These are phyloP conservation scores for Eidolon helvum DNA, from an alignment of 2,113 vertebrate genomes.

Conservation along the genomic window DNA sequence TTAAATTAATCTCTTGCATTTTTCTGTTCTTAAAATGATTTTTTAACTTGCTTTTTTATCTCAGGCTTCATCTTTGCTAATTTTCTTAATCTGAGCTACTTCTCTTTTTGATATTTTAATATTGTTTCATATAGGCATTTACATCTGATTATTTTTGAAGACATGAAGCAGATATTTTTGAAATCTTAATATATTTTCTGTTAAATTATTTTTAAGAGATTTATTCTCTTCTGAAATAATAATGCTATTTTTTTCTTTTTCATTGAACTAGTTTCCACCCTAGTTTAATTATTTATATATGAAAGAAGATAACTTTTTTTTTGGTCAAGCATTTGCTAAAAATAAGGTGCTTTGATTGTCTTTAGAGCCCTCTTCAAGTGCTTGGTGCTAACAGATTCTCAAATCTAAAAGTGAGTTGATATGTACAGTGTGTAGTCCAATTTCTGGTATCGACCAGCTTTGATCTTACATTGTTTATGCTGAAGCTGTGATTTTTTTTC, in stretches of 20 bases:
- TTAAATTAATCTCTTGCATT: conserved; percentile 30
- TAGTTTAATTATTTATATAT: not conserved
- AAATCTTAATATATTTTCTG: not conserved
- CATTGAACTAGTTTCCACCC: not conserved
- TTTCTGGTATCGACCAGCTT: not conserved
- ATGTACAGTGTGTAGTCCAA: too few species aligned
- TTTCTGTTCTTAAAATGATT: conserved; percentile 15
- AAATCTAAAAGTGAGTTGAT: not conserved
- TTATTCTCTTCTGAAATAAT: not conserved
- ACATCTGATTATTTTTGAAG: not conserved
- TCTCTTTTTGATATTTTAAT: not conserved
- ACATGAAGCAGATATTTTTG: not conserved
- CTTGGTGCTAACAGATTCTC: not conserved
- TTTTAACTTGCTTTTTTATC: not conserved
- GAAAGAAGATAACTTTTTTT: not conserved
- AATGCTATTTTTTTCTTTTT: not conserved
- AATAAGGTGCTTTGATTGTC: not conserved
- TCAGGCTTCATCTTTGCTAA: not conserved
- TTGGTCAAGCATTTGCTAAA: not conserved
- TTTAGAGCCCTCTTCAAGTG: not conserved
- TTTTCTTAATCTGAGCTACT: not conserved
- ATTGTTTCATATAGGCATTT: not conserved
- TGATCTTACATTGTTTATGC: not conserved
- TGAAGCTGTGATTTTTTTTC: not conserved
- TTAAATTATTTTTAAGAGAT: conserved; percentile 42